Evolutionary conservation across 2,113 vertebrate species (phyloP).

Genomic region (Myrmecobius fasciatus): DNA sequence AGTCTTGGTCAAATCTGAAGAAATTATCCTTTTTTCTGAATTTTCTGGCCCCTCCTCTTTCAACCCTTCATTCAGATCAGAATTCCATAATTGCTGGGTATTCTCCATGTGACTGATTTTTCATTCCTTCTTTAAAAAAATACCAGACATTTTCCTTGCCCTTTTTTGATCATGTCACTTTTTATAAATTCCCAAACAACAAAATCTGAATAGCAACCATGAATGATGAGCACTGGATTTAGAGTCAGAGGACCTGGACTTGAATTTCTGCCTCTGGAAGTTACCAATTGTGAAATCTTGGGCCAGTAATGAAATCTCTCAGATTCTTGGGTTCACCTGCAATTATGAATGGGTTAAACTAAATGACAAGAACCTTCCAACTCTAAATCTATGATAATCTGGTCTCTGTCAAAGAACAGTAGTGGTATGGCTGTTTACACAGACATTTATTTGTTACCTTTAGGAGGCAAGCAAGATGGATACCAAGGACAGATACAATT

Average conservation of each 20-base stretch:
- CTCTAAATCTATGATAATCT: neutral
- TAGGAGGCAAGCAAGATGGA: constrained; percentile 50
- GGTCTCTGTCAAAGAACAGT: constrained; percentile 29
- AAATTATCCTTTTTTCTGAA: neutral
- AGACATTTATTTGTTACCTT: constrained; percentile 71
- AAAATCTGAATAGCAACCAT: neutral
- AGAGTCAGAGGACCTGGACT: neutral
- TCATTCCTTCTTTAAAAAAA: neutral
- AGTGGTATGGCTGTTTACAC: constrained; percentile 50
- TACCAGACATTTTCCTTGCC: neutral
- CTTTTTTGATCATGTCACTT: neutral
- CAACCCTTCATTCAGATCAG: neutral
- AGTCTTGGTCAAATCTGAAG: neutral
- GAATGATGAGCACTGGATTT: neutral
- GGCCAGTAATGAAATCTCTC: neutral
- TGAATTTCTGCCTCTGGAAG: neutral
- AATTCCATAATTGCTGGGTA: neutral
- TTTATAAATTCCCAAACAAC: neutral
- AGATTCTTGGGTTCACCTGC: neutral
- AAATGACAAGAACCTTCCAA: neutral
- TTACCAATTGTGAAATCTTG: neutral
- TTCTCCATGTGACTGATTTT: neutral
- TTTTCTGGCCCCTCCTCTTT: neutral
- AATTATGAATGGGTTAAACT: neutral
- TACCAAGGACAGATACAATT: constrained; percentile 41